A percentile compares a stretch with the other conserved stretches of the same genome.
Conservation (phyloP, 1,140 invertebrate species). For the Dendrolimus punctatus region DNA sequence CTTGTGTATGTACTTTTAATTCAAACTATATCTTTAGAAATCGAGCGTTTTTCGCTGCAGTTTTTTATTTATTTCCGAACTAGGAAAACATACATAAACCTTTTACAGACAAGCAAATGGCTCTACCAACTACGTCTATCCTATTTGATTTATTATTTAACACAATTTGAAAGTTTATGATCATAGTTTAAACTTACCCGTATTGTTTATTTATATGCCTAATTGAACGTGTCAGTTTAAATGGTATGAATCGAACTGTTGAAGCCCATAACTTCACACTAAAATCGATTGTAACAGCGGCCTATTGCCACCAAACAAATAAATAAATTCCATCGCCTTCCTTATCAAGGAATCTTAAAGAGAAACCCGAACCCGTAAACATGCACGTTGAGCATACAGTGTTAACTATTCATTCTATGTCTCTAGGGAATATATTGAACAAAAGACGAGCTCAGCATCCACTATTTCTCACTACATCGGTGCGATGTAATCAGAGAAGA, state of each 20-base stretch:
- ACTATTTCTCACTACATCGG: constrained; percentile 71
- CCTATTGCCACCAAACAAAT: constrained; percentile 64
- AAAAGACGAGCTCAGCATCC: constrained; percentile 66
- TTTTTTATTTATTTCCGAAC: no score
- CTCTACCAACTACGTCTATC: no score
- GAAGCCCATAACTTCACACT: constrained; percentile 40
- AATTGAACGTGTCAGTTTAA: constrained; percentile 4
- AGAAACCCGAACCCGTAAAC: constrained; percentile 69
- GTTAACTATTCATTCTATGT: constrained; percentile 68
- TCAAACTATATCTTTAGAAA: no score
- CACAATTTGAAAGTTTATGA: no score
- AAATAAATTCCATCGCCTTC: constrained; percentile 47
- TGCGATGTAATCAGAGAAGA: constrained; percentile 71
- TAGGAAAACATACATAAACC: no score
- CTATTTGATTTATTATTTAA: no score
- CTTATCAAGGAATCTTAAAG: constrained; percentile 62
- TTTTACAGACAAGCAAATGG: no score
- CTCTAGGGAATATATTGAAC: constrained; percentile 65
- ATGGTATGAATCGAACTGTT: constrained; percentile 34
- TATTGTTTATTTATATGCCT: no score
- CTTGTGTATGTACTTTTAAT: no score
- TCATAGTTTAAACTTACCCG: no score
- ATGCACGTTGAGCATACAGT: constrained; percentile 57
- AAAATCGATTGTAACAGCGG: constrained; percentile 59
- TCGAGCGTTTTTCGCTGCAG: no score